Evolutionary conservation across 1,140 invertebrate species (phyloP).

Genomic region (Macrocentrus cingulum): DNA sequence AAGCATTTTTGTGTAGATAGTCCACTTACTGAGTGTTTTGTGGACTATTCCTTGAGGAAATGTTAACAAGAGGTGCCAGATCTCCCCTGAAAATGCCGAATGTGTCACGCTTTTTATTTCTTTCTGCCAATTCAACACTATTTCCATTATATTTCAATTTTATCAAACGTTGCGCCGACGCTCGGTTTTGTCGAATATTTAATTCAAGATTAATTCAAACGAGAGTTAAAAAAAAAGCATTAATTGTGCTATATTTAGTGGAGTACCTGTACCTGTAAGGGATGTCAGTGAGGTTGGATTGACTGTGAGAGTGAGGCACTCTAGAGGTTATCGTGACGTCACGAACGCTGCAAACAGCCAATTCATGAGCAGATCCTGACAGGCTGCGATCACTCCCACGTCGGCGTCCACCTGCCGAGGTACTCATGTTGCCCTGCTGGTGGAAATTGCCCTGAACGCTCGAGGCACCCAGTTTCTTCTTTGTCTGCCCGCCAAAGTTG

Average conservation of each 20-base stretch:
- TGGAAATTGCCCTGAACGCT: conserved; percentile 56
- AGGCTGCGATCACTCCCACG: conserved; percentile 79
- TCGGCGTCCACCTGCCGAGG: conserved; percentile 53
- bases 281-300: conserved; percentile 79
- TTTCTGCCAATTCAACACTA: neutral
- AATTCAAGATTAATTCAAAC: no score
- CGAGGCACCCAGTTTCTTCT: conserved; percentile 76
- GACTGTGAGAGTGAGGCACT: conserved; percentile 77
- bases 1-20: conserved; percentile 33
- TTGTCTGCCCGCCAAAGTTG: conserved; percentile 80
- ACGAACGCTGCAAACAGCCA: conserved; percentile 70
- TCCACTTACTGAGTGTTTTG: conserved; percentile 55
- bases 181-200: no score
- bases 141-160: neutral
- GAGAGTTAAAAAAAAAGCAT: no score
- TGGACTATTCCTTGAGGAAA: conserved; percentile 53
- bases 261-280: conserved; percentile 81
- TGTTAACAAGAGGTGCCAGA: conserved; percentile 56
- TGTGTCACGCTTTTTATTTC: conserved; percentile 34
- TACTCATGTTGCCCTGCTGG: conserved; percentile 36
- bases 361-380: conserved; percentile 78
- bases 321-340: conserved; percentile 55
- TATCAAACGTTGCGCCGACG: no score
- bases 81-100: conserved; percentile 67
- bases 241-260: no score